Evolutionary conservation across 2,888 invertebrate species (phyloP), one percentile per base, ranked within the genome.

Genomic region (Abrostola tripartita): DNA sequence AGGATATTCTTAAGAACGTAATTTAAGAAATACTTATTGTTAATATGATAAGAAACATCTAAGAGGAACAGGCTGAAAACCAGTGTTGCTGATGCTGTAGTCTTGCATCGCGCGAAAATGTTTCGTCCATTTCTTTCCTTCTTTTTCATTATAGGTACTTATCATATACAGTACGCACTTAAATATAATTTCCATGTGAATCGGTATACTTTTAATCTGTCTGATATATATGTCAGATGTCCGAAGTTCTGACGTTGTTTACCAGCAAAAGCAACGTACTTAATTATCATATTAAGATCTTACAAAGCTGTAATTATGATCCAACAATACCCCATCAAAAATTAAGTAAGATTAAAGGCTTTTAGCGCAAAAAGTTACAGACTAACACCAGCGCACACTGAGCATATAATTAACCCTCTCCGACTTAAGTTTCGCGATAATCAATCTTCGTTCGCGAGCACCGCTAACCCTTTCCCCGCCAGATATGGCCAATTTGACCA

Each of bases 371-470:
- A 71, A 76, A 65, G 76, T 60, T 61, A 62, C 57, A 65, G 42
- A 61, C 61, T 50, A 64, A 52, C 57, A 57, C 52, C 61, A 64
- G 37, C 41, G 50, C 52, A 49, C 42, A 52, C 50, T 49, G 62
- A 78, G 76, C 73, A 69, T 76, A 77, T 84, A 85, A 85, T 85
- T 85, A 85, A 79, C 74, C 73, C 73, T 73, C 75, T 73, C 69
- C 65, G 78, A 71, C 62, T 69, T 73, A 59, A 67, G 61, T 74
- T 74, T 74, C 71, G 67, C 64, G 58, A 72, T 79, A 76, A 85
- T 85, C 81, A 84, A 85, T 85, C 85, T 85, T 85, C 79, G 68
- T 71, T 76, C 64, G 61, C 71, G 69, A 68, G 71, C 75, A 49
- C 38, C 52, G 24, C 52, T 53, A 74, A 62, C 74, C 74, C 67